Percentiles rank a stretch among this genome's conserved stretches.
Evolutionary conservation across 2,888 invertebrate genomes (phyloP).

Genomic region (Nebria salina): DNA sequence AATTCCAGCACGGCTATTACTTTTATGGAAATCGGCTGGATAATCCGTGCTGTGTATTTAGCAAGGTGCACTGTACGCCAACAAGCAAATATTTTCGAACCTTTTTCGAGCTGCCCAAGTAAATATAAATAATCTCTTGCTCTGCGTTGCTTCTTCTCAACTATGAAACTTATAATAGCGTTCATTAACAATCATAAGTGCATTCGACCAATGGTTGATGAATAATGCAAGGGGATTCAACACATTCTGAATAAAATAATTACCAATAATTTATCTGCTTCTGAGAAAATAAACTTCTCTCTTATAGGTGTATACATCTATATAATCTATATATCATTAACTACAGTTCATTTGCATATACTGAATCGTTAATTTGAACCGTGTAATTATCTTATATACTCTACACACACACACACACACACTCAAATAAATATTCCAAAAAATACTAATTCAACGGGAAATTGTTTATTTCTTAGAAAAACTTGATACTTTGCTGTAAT

Average conservation of each 20-base stretch:
- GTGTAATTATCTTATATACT: conserved; percentile 6
- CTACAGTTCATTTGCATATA: conserved; percentile 10
- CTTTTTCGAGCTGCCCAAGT: background rate
- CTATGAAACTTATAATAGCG: conserved; percentile 13
- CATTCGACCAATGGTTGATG: conserved; percentile 8
- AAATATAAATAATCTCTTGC: no score
- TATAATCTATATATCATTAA: conserved; percentile 22
- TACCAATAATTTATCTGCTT: conserved; percentile 23
- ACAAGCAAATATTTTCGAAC: background rate
- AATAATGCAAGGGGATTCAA: conserved; percentile 20
- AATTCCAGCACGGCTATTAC: conserved; percentile 19
- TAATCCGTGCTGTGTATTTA: conserved; percentile 9
- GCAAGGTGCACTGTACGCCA: conserved; percentile 18
- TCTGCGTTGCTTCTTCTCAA: background rate
- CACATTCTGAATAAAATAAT: conserved; percentile 18
- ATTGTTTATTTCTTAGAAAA: background rate
- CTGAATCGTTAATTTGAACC: conserved; percentile 20
- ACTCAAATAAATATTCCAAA: background rate
- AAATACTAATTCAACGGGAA: background rate
- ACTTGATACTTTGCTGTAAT: background rate
- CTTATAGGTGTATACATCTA: conserved; percentile 18
- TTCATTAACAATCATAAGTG: conserved; percentile 23
- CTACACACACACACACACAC: background rate
- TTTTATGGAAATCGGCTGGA: conserved; percentile 21
- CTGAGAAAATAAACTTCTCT: conserved; percentile 11